Evolutionary conservation across 2,113 vertebrate species (phyloP), one percentile per base, ranked within the genome.

Genomic region (Chrysemys picta): DNA sequence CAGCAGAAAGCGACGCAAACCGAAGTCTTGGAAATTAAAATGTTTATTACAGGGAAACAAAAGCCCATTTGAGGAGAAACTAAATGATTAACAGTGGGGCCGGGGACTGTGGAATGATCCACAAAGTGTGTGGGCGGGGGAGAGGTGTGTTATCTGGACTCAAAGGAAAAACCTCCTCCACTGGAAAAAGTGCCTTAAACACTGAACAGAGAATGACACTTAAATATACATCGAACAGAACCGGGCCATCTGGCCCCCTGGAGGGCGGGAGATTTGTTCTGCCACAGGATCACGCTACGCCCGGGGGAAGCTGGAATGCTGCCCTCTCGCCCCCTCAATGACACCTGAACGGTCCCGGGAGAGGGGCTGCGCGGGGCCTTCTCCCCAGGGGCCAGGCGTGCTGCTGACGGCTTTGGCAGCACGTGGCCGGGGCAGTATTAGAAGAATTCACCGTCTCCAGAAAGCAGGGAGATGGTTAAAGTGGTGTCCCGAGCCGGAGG

Each of bases 31-130:
- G 96, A 98, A 97, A 97, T 97, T 91, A 93, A 93, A 97, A 96
- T 84, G 93, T 98, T 98, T 98, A 98, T 98, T 98, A 96, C 87
- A 91, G 91, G 85, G 45, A 80, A 84, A 49, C 65, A 19, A 88
- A 84, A 80, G 24, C 86, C 86, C 88, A 87, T 87, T 56, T 65
- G 75, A 84, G 75, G 80, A 42, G 72, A 88, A 88, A 88, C 53
- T 76, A 93, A 93, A 92, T 79, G 47, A 72, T 72, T 21, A 72
- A 72, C 72, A 45, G 42, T 24, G 72, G 72, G 84, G 75, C 8
- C 5, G n/a, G 5, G 8, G 16, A 6, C 49, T 31, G 79, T 52
- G 52, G 87, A 72, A 50, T 7, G 72, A 49, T 80, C 76, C 83
- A 54, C 22, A 3, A 54, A 38, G 65, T 38, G 65, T 72, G n/a